Evolutionary conservation across 2,797 vertebrate species (phyloP), one percentile per base, ranked within the genome.

Genomic region (Sebastolobus alascanus): DNA sequence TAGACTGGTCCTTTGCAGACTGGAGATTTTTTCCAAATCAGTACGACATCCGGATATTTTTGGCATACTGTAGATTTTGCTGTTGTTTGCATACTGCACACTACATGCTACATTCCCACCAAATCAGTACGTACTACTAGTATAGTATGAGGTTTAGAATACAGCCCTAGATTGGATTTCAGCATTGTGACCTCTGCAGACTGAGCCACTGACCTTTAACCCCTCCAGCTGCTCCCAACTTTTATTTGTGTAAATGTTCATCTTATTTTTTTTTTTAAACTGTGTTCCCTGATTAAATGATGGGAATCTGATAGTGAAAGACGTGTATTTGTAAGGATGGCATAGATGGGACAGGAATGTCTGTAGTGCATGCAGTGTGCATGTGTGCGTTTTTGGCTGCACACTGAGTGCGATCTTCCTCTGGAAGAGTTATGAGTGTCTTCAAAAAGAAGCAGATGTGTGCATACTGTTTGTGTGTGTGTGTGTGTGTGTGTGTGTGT

Each of bases 391-490:
- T 13, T 66, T 12, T 27, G 56, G 38, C 59, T 65, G n/a, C 56
- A 22, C 12, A 35, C 27, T 40, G 20, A 69, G n/a, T n/a, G n/a
- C 1, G 14, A 35, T 70, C 63, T 31, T 12, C 37, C 27, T 38
- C 16, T 16, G 18, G 13, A 63, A 66, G 71, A 79, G 58, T 68
- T 54, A 18, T 8, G 22, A 69, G n/a, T 52, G 31, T 69, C 27
- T 46, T 65, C 27, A 56, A 27, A 60, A 55, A 40, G 76, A 68
- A 64, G 50, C 70, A 71, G 83, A 76, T 83, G 69, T 80, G 70
- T n/a, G 25, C 4, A 11, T 29, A 7, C 27, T 64, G 74, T 69
- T n/a, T n/a, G n/a, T n/a, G n/a, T n/a, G n/a, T n/a, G n/a, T n/a
- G n/a, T n/a, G n/a, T n/a, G 13, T 38, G 38, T 40, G 37, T 60